Conservation (phyloP, 2,888 invertebrate species). For the Himalopsyche kuldschensis region DNA sequence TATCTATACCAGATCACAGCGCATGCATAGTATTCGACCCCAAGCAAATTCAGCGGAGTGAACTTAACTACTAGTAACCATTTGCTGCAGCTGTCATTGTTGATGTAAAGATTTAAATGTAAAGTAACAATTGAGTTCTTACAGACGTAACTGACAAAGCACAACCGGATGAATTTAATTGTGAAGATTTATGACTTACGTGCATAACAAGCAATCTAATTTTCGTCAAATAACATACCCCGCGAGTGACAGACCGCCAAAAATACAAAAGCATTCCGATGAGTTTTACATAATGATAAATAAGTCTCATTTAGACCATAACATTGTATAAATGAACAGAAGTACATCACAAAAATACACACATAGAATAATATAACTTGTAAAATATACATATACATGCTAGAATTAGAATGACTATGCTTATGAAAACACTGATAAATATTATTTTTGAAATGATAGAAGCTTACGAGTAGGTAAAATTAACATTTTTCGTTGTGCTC, state of each 20-base stretch:
- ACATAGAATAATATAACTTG: not conserved
- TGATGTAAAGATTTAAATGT: too few species aligned
- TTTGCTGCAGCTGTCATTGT: too few species aligned
- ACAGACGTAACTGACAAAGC: not conserved
- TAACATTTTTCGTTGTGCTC: conserved; percentile 25
- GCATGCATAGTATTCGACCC: not conserved
- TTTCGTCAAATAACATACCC: not conserved
- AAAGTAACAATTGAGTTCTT: too few species aligned
- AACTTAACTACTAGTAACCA: not conserved
- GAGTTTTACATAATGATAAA: not conserved
- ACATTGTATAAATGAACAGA: conserved; percentile 2
- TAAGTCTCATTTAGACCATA: not conserved
- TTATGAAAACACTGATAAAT: conserved; percentile 4
- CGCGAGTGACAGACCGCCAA: not conserved
- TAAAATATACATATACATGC: not conserved
- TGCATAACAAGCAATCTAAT: not conserved
- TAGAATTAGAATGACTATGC: conserved; percentile 13
- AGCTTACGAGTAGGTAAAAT: conserved; percentile 8
- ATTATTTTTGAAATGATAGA: conserved; percentile 5
- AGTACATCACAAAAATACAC: not conserved
- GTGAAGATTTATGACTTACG: not conserved
- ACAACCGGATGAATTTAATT: not conserved
- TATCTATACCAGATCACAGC: not conserved
- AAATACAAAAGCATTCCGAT: too few species aligned
- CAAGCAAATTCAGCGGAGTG: not conserved